These are phyloP conservation scores for Brachystomella parvula DNA, from an alignment of 1,140 invertebrate genomes.

Conservation along the genomic window DNA sequence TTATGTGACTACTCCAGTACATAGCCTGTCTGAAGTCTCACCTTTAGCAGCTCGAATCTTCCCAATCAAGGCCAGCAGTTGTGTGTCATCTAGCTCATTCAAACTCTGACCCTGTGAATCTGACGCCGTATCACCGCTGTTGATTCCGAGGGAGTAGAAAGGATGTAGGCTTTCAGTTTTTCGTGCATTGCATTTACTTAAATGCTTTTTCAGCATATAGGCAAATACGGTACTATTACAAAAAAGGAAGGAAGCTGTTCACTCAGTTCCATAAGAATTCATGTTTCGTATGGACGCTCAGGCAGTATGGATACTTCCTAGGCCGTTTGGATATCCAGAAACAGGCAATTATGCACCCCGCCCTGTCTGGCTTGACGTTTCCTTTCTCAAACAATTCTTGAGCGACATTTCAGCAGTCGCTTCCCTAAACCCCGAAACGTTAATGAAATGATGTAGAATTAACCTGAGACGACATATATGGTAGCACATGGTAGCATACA, in stretches of 20 bases:
- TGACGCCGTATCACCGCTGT: conserved; percentile 18
- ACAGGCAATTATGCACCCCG: conserved; percentile 54
- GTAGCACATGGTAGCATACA: too few relatives aligned
- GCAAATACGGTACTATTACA: not conserved
- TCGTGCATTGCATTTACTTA: not conserved
- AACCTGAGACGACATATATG: too few relatives aligned
- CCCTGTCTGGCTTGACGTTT: conserved; percentile 54
- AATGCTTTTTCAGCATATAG: not conserved
- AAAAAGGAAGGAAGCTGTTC: not conserved
- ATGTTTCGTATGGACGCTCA: too few relatives aligned
- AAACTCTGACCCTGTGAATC: conserved; percentile 36
- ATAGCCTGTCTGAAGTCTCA: too few relatives aligned
- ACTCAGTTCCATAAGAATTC: conserved; percentile 36
- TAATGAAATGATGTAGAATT: too few relatives aligned
- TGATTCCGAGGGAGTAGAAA: conserved; percentile 1
- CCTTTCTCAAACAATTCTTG: too few relatives aligned
- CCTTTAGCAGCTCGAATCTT: conserved; percentile 47
- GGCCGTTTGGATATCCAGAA: too few relatives aligned
- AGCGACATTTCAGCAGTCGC: too few relatives aligned
- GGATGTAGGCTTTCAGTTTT: not conserved
- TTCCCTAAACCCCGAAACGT: conserved; percentile 62
- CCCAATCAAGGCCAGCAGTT: conserved; percentile 45
- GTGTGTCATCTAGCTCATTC: conserved; percentile 42
- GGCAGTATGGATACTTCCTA: too few relatives aligned
- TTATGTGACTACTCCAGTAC: not conserved